These are phyloP conservation scores for Pandemis corylana DNA, from an alignment of 2,888 invertebrate species.

Conservation along the genomic window DNA sequence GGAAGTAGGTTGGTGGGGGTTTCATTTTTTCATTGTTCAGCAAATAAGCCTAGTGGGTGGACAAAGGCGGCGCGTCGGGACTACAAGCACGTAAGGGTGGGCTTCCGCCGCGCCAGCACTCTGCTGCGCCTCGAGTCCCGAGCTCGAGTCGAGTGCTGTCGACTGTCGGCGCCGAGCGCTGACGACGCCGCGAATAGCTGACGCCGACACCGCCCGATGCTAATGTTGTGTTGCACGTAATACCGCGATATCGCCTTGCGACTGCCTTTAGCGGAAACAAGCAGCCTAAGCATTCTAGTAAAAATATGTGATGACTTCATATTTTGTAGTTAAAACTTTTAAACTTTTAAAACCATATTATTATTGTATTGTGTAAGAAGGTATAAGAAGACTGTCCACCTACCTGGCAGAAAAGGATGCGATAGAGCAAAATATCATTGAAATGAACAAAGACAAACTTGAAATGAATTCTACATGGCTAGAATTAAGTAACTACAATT, in stretches of 20 bases:
- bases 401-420: neutral
- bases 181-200: conserved; percentile 52
- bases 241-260: neutral
- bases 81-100: conserved; percentile 79
- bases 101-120: conserved; percentile 83
- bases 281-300: neutral
- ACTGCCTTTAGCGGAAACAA: neutral
- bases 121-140: conserved; percentile 68
- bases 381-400: neutral
- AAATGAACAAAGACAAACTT: conserved; percentile 18
- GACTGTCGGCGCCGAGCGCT: conserved; percentile 43
- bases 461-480: conserved; percentile 35
- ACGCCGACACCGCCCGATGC: conserved; percentile 59
- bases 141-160: conserved; percentile 69
- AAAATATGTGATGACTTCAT: neutral
- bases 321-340: neutral
- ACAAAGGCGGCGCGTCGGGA: conserved; percentile 81
- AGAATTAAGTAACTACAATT: conserved; percentile 17
- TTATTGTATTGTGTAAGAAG: too few species aligned
- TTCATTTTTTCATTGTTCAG: conserved; percentile 83
- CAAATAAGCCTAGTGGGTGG: conserved; percentile 84
- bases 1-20: conserved; percentile 69
- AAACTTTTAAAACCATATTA: too few species aligned
- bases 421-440: neutral
- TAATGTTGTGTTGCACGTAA: conserved; percentile 56